Conservation (phyloP, 2,797 vertebrate species). For the Sciurus carolinensis region DNA sequence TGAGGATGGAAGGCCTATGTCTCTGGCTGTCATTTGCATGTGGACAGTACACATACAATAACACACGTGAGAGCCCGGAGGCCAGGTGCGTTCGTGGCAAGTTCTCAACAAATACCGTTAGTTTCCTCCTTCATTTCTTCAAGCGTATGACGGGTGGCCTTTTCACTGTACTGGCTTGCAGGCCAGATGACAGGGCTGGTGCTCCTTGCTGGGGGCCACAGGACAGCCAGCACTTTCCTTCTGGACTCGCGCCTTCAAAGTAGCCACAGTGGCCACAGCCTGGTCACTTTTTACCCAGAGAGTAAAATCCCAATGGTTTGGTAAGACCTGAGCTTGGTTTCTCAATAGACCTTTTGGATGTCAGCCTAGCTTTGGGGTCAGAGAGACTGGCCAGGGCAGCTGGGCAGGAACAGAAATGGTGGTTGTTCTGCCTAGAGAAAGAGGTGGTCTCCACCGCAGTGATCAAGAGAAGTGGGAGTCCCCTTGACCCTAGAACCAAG, state of each 20-base stretch:
- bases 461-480: background rate
- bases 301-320: conserved; percentile 57
- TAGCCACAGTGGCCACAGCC: background rate
- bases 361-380: background rate
- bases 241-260: background rate
- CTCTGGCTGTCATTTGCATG: background rate
- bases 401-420: background rate
- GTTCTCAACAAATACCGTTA: background rate
- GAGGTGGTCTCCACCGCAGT: fast-evolving
- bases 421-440: background rate
- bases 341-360: background rate
- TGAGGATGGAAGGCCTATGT: background rate
- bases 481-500: background rate
- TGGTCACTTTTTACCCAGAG: conserved; percentile 66
- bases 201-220: background rate
- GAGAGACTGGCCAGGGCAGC: background rate
- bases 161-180: background rate
- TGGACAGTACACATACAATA: background rate
- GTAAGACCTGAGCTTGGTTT: conserved; percentile 23
- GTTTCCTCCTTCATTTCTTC: background rate
- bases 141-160: background rate
- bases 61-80: background rate
- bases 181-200: background rate
- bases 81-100: too few species aligned
- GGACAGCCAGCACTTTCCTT: background rate